A percentile compares a stretch with the other conserved stretches of the same genome.
These are phyloP conservation scores for Centropyge bicolor DNA, from an alignment of 2,797 vertebrate genomes.

Conservation along the genomic window DNA sequence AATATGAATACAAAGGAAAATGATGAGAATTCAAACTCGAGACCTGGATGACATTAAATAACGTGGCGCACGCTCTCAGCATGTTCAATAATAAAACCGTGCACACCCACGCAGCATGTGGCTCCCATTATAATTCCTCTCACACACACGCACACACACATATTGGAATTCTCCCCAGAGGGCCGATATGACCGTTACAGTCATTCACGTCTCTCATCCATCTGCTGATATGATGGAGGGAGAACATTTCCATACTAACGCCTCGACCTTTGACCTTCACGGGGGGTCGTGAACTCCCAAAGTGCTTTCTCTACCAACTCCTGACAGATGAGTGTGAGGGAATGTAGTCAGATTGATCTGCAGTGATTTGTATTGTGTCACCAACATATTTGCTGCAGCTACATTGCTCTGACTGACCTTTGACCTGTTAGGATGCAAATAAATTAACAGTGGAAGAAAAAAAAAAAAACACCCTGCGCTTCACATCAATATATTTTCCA, in stretches of 20 bases:
- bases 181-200: not conserved
- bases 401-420: conserved; percentile 15
- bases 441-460: not conserved
- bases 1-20: not conserved
- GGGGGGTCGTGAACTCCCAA: not conserved
- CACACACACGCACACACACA: not conserved
- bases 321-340: not conserved
- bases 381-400: too few species aligned
- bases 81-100: not conserved
- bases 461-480: too few species aligned
- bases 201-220: not conserved
- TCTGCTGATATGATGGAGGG: not conserved
- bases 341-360: conserved; percentile 2
- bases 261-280: conserved; percentile 28
- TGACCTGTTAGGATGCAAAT: conserved; percentile 1
- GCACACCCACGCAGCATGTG: not conserved
- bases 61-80: not conserved
- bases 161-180: not conserved
- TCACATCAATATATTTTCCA: too few species aligned
- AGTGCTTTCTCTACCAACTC: not conserved
- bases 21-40: not conserved
- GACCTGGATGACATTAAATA: not conserved
- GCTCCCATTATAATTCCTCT: not conserved
- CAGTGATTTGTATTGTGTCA: conserved; percentile 8
- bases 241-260: not conserved